Evolutionary conservation across 64 coral and sea anemone genomes (phyloP).

Genomic region (Pocillopora verrucosa): DNA sequence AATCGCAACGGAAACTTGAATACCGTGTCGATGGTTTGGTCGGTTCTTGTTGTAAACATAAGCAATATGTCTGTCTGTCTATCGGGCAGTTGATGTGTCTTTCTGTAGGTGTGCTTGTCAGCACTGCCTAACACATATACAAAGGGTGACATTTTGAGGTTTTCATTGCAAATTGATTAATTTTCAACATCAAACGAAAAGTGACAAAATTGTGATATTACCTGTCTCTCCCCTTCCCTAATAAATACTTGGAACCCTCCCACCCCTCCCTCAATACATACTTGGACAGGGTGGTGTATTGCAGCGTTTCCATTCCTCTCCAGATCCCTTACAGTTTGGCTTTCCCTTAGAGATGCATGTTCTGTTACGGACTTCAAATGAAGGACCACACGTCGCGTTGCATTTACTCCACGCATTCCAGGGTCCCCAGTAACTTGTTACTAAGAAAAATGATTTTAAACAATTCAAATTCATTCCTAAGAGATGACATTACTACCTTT

Average conservation of each 20-base stretch:
- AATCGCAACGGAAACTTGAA: no score
- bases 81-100: no score
- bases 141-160: no score
- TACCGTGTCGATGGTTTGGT: no score
- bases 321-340: background rate
- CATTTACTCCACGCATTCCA: slow-evolving; percentile 48
- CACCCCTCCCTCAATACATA: background rate
- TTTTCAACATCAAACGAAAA: no score
- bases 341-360: slow-evolving; percentile 17
- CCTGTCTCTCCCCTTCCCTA: background rate
- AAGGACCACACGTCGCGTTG: slow-evolving; percentile 43
- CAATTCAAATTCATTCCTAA: background rate
- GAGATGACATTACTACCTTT: background rate
- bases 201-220: no score
- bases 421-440: slow-evolving; percentile 36
- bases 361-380: background rate
- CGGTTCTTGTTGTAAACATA: no score
- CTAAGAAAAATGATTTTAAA: slow-evolving; percentile 4
- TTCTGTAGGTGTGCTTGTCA: no score
- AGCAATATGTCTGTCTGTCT: no score
- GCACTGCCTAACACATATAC: no score
- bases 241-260: background rate
- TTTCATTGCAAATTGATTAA: no score
- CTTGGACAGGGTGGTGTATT: slow-evolving; percentile 19
- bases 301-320: background rate